phyloP scores from a whole-genome alignment of 2,888 invertebrate species.

The Dichetophora obliterata region DNA sequence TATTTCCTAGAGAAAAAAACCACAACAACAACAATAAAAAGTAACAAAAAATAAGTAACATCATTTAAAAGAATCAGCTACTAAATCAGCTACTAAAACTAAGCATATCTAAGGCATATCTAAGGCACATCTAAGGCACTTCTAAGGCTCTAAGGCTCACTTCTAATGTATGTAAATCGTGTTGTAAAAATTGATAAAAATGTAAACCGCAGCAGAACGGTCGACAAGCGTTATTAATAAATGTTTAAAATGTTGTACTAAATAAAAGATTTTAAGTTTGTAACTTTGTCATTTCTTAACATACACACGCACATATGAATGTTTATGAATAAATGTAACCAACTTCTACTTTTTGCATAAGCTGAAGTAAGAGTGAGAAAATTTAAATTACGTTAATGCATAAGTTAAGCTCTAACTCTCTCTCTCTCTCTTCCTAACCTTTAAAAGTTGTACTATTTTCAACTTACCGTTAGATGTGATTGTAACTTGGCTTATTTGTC shows the following conservation, averaged over 20 bases:
- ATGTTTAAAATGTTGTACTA: background rate
- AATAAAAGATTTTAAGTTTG: background rate
- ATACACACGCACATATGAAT: background rate
- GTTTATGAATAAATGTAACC: constrained; percentile 5
- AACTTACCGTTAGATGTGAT: no score
- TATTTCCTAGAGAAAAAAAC: constrained; percentile 37
- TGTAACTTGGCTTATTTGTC: no score
- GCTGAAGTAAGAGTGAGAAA: constrained; percentile 27
- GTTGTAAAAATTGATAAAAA: background rate
- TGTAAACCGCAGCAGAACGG: background rate
- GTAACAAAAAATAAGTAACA: background rate
- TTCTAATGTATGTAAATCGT: background rate
- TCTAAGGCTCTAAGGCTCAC: background rate
- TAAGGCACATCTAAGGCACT: constrained; percentile 29
- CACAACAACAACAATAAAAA: constrained; percentile 18
- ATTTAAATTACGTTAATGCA: background rate
- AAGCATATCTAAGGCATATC: constrained; percentile 60
- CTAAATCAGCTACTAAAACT: constrained; percentile 41
- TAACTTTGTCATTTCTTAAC: background rate
- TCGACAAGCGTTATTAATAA: background rate
- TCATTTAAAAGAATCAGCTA: background rate
- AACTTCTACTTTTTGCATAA: constrained; percentile 15
- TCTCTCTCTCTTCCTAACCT: no score
- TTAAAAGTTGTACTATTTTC: no score
- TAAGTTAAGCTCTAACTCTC: no score